Evolutionary conservation across 2,888 invertebrate genomes (phyloP).

Genomic region (Chouioia cunea): DNA sequence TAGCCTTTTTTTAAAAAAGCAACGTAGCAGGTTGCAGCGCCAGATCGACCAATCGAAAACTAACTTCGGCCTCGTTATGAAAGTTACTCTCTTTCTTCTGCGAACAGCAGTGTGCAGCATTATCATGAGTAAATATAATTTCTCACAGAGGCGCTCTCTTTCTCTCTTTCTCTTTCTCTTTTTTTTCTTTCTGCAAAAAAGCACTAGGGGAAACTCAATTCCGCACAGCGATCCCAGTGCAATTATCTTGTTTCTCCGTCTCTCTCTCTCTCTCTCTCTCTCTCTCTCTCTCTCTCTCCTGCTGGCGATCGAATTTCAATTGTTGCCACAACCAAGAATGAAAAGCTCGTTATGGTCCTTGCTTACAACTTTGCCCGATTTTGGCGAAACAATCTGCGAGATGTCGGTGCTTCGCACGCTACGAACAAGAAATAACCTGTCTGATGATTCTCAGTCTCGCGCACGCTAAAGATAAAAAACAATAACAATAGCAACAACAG

Average conservation of each 20-base stretch:
- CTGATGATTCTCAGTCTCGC: no score
- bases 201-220: not conserved
- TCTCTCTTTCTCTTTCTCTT: constrained; percentile 41
- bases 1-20: no score
- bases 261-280: not conserved
- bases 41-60: not conserved
- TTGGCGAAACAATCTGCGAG: not conserved
- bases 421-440: no score
- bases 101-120: no score
- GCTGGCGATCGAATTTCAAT: constrained; percentile 34
- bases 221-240: not conserved
- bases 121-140: no score
- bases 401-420: no score
- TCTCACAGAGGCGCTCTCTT: constrained; percentile 2
- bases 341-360: constrained; percentile 43
- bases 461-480: no score
- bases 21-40: not conserved
- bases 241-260: constrained; percentile 28
- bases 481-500: no score
- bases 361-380: constrained; percentile 11
- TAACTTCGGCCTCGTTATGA: no score
- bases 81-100: no score
- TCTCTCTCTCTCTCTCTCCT: not conserved
- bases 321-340: constrained; percentile 40
- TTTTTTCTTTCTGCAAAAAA: constrained; percentile 37